phyloP scores from a whole-genome alignment of 1,140 invertebrate genomes.

The Drosophila miranda region DNA sequence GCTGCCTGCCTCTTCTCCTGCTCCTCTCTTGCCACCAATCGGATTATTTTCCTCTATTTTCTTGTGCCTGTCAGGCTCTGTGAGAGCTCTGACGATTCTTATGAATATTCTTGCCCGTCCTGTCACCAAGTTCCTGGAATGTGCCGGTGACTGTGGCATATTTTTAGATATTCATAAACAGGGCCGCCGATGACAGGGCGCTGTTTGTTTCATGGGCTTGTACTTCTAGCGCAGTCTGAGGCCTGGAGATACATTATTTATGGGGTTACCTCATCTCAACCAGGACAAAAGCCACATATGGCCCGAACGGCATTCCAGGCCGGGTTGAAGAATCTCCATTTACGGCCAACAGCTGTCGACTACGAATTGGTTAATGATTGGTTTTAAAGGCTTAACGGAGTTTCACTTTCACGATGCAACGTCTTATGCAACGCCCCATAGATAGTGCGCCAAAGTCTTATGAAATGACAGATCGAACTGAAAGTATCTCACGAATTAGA shows the following conservation, averaged over 20 bases:
- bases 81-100: too few species aligned
- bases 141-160: neutral
- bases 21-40: neutral
- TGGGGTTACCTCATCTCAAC: conserved; percentile 1
- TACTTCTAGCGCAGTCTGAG: too few species aligned
- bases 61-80: neutral
- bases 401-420: too few species aligned
- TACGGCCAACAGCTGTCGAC: conserved; percentile 41
- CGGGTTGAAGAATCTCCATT: conserved; percentile 28
- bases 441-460: too few species aligned
- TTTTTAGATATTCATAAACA: conserved; percentile 32
- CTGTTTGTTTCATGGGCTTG: too few species aligned
- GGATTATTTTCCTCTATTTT: neutral
- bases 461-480: too few species aligned
- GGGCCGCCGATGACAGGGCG: too few species aligned
- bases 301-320: conserved; percentile 28
- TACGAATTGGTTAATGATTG: too few species aligned
- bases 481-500: neutral
- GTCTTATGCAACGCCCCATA: too few species aligned
- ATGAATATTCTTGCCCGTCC: neutral
- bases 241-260: neutral
- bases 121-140: conserved; percentile 1
- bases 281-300: neutral
- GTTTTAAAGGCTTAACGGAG: too few species aligned
- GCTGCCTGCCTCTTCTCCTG: neutral